Evolutionary conservation across 53 echinoderm and acorn worm species (phyloP), one percentile per base, ranked within the genome.

Genomic region (Luidia sarsii): DNA sequence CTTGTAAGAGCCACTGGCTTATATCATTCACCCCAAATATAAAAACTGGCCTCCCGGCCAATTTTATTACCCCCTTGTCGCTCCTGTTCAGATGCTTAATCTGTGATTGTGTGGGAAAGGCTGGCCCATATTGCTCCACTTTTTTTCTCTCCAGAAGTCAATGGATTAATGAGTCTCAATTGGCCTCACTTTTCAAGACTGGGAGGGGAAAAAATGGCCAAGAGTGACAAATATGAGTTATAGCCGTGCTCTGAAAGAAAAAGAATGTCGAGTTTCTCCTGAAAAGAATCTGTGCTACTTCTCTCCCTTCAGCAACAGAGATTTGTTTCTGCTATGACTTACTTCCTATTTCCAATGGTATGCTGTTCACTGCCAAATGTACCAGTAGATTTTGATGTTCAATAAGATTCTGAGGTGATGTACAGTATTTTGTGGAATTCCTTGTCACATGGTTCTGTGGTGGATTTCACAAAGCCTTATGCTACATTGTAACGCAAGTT

Each of bases 111-210:
- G 32, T 43, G 45, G 77, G 60, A 10, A 46, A 77, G 61, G 61
- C 45, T 77, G 61, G 39, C 60, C 77, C 60, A 39, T 57, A 0
- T 45, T 77, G 77, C 30, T 48, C 77, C 60, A 77, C 62, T 77
- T 61, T 77, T 57, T 57, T 77, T 61, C 61, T 57, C 39, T 29
- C 18, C 7, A 39, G 59, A 57, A 25, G 77, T 60, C 77, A 61
- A 20, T 20, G 46, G 59, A 29, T 72, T 77, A 77, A 77, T 77
- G 60, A 77, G 77, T 77, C 77, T 77, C 77, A 10, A 60, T 23
- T 41, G 77, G 77, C 67, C 67, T 10, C 7, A 3, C 11, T 43
- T 2, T 45, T 22, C 25, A 3, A 3, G 2, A 3, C 14, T 10
- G 38, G 39, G 1, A 19, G 22, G 21, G 36, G 65, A 65, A 65